These are phyloP conservation scores for Bettongia penicillata DNA, from an alignment of 2,113 vertebrate genomes.

Conservation along the genomic window DNA sequence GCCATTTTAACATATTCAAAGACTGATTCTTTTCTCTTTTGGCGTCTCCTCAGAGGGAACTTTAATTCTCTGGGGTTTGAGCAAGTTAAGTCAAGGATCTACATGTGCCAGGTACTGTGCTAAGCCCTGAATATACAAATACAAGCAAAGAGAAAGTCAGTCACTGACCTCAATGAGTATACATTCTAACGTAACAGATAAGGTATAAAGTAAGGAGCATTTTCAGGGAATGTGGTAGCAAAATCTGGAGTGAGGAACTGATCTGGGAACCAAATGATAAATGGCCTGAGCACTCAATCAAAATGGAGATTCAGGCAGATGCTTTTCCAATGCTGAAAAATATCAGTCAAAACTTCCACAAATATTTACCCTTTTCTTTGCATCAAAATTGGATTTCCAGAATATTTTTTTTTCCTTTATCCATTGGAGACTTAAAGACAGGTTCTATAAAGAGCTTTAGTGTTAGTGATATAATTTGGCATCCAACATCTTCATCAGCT, in stretches of 20 bases:
- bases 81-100: neutral
- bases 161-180: neutral
- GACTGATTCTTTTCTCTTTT: neutral
- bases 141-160: neutral
- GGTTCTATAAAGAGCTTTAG: neutral
- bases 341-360: neutral
- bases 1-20: neutral
- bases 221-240: neutral
- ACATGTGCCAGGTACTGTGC: neutral
- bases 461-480: neutral
- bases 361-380: neutral
- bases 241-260: neutral
- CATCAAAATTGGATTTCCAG: neutral
- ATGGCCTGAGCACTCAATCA: neutral
- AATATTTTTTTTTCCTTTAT: neutral
- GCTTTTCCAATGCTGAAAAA: neutral
- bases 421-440: neutral
- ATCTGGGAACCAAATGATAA: neutral
- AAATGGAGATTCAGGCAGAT: neutral
- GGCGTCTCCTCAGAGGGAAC: neutral
- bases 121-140: neutral
- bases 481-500: neutral
- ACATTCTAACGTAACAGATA: neutral
- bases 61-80: neutral
- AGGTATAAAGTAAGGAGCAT: neutral